phyloP scores from a whole-genome alignment of 2,113 vertebrate species.

The Bostrychus sinensis region DNA sequence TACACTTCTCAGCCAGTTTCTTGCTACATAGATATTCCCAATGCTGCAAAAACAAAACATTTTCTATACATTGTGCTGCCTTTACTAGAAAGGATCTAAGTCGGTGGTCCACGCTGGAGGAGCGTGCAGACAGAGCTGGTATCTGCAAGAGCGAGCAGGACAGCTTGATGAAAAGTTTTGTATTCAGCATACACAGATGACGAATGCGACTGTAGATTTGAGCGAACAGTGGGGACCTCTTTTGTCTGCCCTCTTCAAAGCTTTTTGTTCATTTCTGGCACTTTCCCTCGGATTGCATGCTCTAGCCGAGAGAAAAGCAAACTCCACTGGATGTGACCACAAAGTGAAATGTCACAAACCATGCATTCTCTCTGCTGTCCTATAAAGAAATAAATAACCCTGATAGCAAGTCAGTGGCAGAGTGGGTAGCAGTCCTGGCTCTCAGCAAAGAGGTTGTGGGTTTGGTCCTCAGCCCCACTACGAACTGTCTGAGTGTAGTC shows the following conservation, averaged over 20 bases:
- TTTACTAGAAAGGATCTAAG: background rate
- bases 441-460: slow-evolving; percentile 9
- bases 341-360: slow-evolving; percentile 22
- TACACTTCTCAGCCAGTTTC: no score
- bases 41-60: no score
- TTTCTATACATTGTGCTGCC: no score
- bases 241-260: slow-evolving; percentile 41
- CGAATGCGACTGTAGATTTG: slow-evolving; percentile 4
- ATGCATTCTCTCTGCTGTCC: background rate
- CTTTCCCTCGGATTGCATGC: slow-evolving; percentile 16
- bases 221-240: slow-evolving; percentile 9
- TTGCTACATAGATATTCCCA: no score
- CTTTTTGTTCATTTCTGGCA: slow-evolving; percentile 30
- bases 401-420: background rate
- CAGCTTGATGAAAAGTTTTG: slow-evolving; percentile 12
- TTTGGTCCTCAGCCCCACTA: background rate
- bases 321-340: slow-evolving; percentile 21
- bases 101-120: slow-evolving; percentile 16
- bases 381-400: background rate
- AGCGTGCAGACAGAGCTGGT: slow-evolving; percentile 7
- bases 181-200: background rate
- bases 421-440: background rate
- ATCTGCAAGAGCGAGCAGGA: background rate
- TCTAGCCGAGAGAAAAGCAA: slow-evolving; percentile 20
- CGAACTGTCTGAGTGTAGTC: background rate